Percentiles rank a stretch among this genome's conserved stretches.
phyloP scores from a whole-genome alignment of 2,113 vertebrate genomes.

The Athene noctua region DNA sequence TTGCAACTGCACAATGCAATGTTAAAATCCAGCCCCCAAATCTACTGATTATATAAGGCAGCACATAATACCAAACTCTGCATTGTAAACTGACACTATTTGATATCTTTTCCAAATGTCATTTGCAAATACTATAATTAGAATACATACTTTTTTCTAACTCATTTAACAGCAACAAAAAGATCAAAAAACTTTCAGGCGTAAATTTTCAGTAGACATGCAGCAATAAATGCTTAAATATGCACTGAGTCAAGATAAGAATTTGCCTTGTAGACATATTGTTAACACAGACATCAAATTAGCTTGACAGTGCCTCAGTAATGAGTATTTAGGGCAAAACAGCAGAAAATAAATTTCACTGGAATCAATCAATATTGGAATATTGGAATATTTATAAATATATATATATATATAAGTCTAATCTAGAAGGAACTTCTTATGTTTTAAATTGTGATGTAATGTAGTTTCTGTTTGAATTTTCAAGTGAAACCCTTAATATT shows the following conservation, averaged over 20 bases:
- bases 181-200: slow-evolving; percentile 26
- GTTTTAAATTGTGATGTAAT: background rate
- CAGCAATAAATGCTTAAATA: background rate
- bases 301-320: background rate
- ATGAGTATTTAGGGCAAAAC: background rate
- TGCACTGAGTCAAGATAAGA: background rate
- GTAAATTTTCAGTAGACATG: background rate
- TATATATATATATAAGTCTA: background rate
- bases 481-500: background rate
- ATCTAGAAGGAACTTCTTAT: background rate
- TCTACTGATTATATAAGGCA: background rate
- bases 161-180: slow-evolving; percentile 56
- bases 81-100: slow-evolving; percentile 21
- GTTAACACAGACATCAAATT: background rate
- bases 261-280: background rate
- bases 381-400: background rate
- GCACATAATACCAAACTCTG: background rate
- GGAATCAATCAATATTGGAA: background rate
- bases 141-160: slow-evolving; percentile 47
- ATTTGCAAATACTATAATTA: slow-evolving; percentile 68
- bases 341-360: background rate
- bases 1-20: background rate
- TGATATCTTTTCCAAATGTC: slow-evolving; percentile 42
- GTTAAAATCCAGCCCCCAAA: background rate
- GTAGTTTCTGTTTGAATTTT: background rate